Conservation (phyloP, 2,888 invertebrate genomes). For the Clunio marinus region DNA sequence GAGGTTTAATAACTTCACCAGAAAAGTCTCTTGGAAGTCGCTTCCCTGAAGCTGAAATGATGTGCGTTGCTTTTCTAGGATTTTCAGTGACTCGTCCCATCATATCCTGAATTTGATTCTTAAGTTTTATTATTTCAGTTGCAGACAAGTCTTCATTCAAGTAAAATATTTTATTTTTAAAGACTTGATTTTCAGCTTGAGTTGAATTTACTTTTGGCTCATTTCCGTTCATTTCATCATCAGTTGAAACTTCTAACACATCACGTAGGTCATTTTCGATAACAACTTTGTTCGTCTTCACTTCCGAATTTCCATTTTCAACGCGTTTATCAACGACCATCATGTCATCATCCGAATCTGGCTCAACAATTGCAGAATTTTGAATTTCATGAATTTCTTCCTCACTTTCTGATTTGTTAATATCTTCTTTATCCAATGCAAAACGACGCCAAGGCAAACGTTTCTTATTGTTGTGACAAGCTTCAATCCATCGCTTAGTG, state of each 20-base stretch:
- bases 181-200: conserved; percentile 39
- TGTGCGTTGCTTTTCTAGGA: not conserved
- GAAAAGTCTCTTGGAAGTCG: not conserved
- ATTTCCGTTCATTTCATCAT: conserved; percentile 45
- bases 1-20: conserved; percentile 42
- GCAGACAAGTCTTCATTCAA: conserved; percentile 42
- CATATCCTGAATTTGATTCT: conserved; percentile 41
- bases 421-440: conserved; percentile 45
- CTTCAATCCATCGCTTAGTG: conserved; percentile 69
- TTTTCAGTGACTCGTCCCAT: conserved; percentile 40
- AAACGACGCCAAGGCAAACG: conserved; percentile 50
- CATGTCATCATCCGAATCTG: conserved; percentile 35
- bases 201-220: conserved; percentile 39
- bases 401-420: conserved; percentile 47
- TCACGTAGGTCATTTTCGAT: conserved; percentile 27
- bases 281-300: not conserved
- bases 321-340: conserved; percentile 21
- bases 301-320: not conserved
- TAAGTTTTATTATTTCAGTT: conserved; percentile 42
- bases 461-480: conserved; percentile 58
- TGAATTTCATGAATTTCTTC: conserved; percentile 45
- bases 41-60: not conserved
- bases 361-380: not conserved
- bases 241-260: not conserved
- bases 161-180: conserved; percentile 42